Base-by-base conservation (phyloP, 1,140 invertebrate species). In the Rhopalosiphum padi region DNA sequence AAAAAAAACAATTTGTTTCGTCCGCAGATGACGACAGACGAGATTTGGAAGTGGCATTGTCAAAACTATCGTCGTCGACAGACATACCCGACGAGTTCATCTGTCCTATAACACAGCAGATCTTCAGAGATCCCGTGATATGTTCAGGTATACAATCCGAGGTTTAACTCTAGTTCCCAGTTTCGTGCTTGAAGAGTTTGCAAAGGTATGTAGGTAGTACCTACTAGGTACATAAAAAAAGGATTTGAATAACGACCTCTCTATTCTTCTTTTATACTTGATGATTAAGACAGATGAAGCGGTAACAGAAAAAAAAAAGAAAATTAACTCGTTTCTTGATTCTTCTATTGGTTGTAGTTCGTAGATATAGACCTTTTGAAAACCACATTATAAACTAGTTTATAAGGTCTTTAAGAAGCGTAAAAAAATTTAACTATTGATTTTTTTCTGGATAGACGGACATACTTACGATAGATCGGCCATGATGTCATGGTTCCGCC, bases 81-180 rank as follows among this genome's bases (percentile, higher is more conserved):
- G 95, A 96, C 77, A 95, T 96, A 51, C 97, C 97, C 11, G 95
- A 97, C 94, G 97, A 98, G 94, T 97, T 97, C 94, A 94, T 97
- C n/a, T 98, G 97, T 95, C 97, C 97, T 23, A 98, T 98, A 41
- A 98, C 97, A 0, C 97, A 97, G 90, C 97, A 98, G 94, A 96
- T 98, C 48, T 98, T 98, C 97, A 96, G 96, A 93, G 97, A 98
- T 95, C 97, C 97, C 30, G 97, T 98, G 11, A 96, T 96, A 51
- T 97, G 97, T 94, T 95, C 96, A 94, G 97, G 97, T 97, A 53
- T 25, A 46, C 18, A 37, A 22, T 90, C 15, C n/a, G 1, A 77
- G 11, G 30, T 68, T 68, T n/a, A 68, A 68, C 30, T 11, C 30
- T 30, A 30, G 55, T 51, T 18, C 48, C 48, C 48, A 51, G 15